Base-by-base conservation (phyloP, 2,888 invertebrate species). In the Lepidochitona cinerea region DNA sequence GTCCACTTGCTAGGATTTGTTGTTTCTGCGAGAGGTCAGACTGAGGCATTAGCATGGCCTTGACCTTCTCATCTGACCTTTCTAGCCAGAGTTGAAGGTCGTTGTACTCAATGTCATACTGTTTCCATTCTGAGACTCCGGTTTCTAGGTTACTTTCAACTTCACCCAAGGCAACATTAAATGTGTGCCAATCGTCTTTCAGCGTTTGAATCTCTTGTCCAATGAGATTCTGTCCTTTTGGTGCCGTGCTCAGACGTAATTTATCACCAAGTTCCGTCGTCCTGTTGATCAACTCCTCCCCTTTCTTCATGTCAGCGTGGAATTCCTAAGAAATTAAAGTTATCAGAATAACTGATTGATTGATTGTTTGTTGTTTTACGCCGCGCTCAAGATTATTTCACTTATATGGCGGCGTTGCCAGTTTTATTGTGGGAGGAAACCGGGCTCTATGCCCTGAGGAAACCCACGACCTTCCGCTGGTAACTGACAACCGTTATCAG, bases 121-220 rank as follows among this genome's bases (percentile, higher is more conserved):
- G 96, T 0, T 96, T 96, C 87, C 97, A 96, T 89, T 97, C 97
- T 0, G 96, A 95, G 0, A 97, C 92, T 89, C 96, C 96, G 92
- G 96, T 96, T 88, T 97, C 96, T 14, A 97, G 94, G 87, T 95
- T 95, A 29, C 37, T 37, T 37, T 95, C 94, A 12, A 94, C 94
- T 68, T 93, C 93, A 83, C 93, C 93, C n/a, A 89, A 85, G 23
- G 94, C 81, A 18, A 79, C 77, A 2, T 83, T 79, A 74, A 88
- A 86, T 3, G 80, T 72, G 6, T 85, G 82, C 89, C 89, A 89
- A 73, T 88, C 88, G n/a, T 85, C 84, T 37, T 81, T 82, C 14
- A 88, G 79, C 5, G 80, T 81, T 37, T 87, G 83, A 1, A 89
- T 76, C 37, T 89, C 89, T 35, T 83, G 85, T 37, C 79, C 82